Percentiles rank a stretch among this genome's conserved stretches.
These are phyloP conservation scores for Rhizomys pruinosus DNA, from an alignment of 2,113 vertebrate species.

Conservation along the genomic window DNA sequence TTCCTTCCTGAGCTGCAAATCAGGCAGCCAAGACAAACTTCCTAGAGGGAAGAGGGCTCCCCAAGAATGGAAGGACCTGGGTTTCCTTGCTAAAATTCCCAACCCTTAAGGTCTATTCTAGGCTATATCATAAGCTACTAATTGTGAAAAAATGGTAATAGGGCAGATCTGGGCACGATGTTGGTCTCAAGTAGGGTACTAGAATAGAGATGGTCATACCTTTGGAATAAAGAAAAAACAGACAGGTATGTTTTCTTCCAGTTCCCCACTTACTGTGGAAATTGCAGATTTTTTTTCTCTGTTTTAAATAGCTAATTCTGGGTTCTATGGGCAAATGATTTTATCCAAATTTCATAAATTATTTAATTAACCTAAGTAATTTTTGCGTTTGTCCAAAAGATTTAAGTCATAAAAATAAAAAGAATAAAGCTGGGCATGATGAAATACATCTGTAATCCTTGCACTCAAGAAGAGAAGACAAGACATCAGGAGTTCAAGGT, in stretches of 20 bases:
- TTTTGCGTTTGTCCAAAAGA: background rate
- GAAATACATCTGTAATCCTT: too few relatives aligned
- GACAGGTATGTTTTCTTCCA: background rate
- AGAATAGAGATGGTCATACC: too few relatives aligned
- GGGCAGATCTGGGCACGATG: background rate
- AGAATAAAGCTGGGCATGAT: background rate
- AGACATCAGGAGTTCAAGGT: too few relatives aligned
- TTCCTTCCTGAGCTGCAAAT: background rate
- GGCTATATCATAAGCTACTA: background rate
- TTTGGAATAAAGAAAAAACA: background rate
- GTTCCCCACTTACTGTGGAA: background rate
- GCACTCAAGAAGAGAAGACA: too few relatives aligned
- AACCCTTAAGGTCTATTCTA: background rate
- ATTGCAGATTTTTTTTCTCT: background rate
- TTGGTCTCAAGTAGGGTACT: background rate
- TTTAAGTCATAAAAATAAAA: constrained; percentile 6
- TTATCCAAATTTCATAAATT: background rate
- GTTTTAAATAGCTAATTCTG: constrained; percentile 7
- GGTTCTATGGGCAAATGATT: background rate
- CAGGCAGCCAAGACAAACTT: background rate
- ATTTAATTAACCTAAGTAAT: background rate
- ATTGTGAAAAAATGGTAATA: background rate
- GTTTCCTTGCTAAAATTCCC: background rate
- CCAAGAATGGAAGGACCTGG: background rate
- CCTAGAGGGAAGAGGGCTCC: background rate